These are phyloP conservation scores for Rallus crepitans DNA, from an alignment of 2,797 vertebrate genomes.

Conservation along the genomic window DNA sequence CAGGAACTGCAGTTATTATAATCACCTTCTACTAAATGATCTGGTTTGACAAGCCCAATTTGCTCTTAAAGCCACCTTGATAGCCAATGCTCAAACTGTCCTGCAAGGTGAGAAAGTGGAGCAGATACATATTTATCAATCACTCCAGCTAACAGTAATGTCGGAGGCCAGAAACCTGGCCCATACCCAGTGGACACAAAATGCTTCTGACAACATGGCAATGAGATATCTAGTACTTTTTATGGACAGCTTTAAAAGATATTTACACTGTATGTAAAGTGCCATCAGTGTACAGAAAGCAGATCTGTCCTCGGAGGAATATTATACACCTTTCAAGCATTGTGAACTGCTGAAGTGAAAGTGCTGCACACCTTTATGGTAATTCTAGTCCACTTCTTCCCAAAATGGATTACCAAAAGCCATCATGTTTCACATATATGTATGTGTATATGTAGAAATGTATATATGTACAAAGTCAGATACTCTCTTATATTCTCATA, in stretches of 20 bases:
- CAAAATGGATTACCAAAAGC: background rate
- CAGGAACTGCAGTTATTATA: background rate
- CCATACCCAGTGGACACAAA: background rate
- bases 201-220: background rate
- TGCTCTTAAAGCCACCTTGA: constrained; percentile 6
- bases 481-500: background rate
- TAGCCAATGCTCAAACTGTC: background rate
- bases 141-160: background rate
- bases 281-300: background rate
- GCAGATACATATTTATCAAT: background rate
- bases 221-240: background rate
- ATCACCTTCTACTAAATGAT: background rate
- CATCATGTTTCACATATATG: background rate
- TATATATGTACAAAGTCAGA: background rate
- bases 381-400: background rate
- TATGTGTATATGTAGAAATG: background rate
- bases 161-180: background rate
- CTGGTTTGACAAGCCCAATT: background rate
- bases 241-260: constrained; percentile 2
- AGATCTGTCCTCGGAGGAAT: background rate
- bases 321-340: rapidly evolving
- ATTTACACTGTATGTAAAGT: background rate
- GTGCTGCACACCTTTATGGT: background rate
- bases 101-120: background rate
- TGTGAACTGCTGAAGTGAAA: background rate